phyloP scores from a whole-genome alignment of 2,113 vertebrate species.

The Phodopus roborovskii region DNA sequence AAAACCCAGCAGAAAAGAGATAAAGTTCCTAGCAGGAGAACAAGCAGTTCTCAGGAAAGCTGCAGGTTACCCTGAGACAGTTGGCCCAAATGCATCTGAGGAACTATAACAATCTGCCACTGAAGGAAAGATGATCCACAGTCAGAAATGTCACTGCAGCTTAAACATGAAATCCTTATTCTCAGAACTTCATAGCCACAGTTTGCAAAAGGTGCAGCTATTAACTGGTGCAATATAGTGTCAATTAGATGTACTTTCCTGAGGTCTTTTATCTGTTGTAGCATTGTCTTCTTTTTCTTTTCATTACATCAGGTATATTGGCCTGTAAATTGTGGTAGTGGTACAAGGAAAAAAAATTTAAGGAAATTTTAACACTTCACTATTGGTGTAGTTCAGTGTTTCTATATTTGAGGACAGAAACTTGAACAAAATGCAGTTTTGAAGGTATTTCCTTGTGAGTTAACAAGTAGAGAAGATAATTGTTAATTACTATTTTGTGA shows the following conservation, averaged over 20 bases:
- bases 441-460: not conserved
- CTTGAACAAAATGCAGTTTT: slow-evolving; percentile 83
- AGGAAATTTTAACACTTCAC: slow-evolving; percentile 92
- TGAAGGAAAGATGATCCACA: slow-evolving; percentile 91
- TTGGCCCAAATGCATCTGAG: slow-evolving; percentile 96
- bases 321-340: slow-evolving; percentile 96
- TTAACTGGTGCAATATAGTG: slow-evolving; percentile 91
- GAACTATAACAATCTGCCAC: slow-evolving; percentile 93
- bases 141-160: slow-evolving; percentile 97
- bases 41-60: slow-evolving; percentile 99
- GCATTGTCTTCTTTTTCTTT: slow-evolving; percentile 83
- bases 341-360: slow-evolving; percentile 94
- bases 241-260: slow-evolving; percentile 85
- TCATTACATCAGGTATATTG: slow-evolving; percentile 94
- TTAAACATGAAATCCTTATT: slow-evolving; percentile 94
- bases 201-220: slow-evolving; percentile 92
- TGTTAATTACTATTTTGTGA: not conserved
- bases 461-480: not conserved
- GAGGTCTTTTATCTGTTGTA: not conserved
- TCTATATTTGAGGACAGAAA: slow-evolving; percentile 89
- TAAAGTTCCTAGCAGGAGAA: slow-evolving; percentile 83
- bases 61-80: slow-evolving; percentile 99
- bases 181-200: slow-evolving; percentile 95
- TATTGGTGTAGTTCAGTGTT: slow-evolving; percentile 93
- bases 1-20: no score